A percentile compares a stretch with the other conserved stretches of the same genome.
phyloP scores from a whole-genome alignment of 2,888 invertebrate species.

The Rhagonycha fulva region DNA sequence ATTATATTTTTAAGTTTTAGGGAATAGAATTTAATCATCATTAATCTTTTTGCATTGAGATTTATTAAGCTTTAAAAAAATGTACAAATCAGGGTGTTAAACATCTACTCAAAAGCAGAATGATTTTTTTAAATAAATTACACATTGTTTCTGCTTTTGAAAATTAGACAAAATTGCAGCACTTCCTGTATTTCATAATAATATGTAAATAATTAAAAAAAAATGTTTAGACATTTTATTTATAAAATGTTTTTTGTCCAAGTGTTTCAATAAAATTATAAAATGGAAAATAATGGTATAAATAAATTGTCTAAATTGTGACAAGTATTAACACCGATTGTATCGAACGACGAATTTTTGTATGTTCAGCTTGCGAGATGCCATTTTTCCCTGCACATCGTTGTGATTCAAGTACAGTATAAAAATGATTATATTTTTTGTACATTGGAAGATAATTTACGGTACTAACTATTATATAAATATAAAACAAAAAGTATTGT shows the following conservation, averaged over 20 bases:
- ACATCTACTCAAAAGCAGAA: conserved; percentile 7
- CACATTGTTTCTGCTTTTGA: conserved; percentile 7
- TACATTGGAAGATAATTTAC: conserved; percentile 23
- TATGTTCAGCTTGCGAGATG: conserved; percentile 28
- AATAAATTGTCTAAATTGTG: conserved; percentile 1
- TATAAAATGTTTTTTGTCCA: neutral
- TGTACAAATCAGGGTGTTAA: conserved; percentile 18
- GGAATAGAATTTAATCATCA: conserved; percentile 7
- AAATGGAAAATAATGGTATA: neutral
- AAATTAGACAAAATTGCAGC: conserved; percentile 15
- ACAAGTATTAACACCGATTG: conserved; percentile 16
- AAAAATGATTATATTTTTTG: conserved; percentile 23
- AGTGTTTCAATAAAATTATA: neutral
- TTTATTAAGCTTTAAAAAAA: conserved; percentile 20
- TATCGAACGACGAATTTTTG: conserved; percentile 24
- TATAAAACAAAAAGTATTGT: conserved; percentile 3
- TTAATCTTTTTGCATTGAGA: conserved; percentile 19
- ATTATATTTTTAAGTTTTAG: conserved; percentile 8
- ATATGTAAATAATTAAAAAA: conserved; percentile 13
- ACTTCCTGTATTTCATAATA: conserved; percentile 12
- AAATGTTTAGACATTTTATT: conserved; percentile 3
- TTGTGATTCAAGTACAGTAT: conserved; percentile 28
- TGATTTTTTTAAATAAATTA: neutral
- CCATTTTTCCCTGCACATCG: conserved; percentile 29
- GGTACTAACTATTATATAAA: conserved; percentile 11